Evolutionary conservation across 2,113 vertebrate species (phyloP).

Genomic region (Crotalus viridis): DNA sequence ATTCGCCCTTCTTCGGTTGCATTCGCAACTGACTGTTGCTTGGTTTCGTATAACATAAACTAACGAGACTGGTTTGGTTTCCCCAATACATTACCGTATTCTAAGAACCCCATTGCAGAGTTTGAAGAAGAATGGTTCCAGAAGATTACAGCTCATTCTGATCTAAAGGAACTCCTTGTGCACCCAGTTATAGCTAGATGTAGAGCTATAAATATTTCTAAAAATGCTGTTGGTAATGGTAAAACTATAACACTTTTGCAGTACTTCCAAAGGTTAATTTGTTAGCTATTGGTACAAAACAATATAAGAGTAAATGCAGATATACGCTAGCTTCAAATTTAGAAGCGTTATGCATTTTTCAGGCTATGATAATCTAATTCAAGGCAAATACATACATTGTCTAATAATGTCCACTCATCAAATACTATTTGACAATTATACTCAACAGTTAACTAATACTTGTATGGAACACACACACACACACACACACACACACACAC

Average conservation of each 20-base stretch:
- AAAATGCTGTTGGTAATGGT: not conserved
- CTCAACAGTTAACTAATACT: not conserved
- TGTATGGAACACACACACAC: not conserved
- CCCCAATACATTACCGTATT: not conserved
- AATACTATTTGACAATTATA: not conserved
- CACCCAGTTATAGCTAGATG: not conserved
- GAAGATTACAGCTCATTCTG: not conserved
- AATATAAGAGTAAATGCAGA: not conserved
- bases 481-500: not conserved
- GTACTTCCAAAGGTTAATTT: not conserved
- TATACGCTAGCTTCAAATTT: not conserved
- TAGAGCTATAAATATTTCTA: not conserved
- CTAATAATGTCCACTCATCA: not conserved
- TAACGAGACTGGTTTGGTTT: not conserved
- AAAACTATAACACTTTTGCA: not conserved
- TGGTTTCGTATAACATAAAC: not conserved
- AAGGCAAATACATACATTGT: not conserved
- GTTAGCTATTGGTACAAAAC: not conserved
- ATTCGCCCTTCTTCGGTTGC: not conserved
- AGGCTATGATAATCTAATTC: not conserved
- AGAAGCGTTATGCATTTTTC: not conserved
- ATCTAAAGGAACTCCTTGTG: not conserved
- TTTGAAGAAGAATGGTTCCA: not conserved
- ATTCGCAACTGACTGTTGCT: not conserved
- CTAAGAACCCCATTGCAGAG: not conserved